A percentile compares a stretch with the other conserved stretches of the same genome.
These are phyloP conservation scores for Lasioglossum figueresi DNA, from an alignment of 2,888 invertebrate genomes.

Conservation along the genomic window DNA sequence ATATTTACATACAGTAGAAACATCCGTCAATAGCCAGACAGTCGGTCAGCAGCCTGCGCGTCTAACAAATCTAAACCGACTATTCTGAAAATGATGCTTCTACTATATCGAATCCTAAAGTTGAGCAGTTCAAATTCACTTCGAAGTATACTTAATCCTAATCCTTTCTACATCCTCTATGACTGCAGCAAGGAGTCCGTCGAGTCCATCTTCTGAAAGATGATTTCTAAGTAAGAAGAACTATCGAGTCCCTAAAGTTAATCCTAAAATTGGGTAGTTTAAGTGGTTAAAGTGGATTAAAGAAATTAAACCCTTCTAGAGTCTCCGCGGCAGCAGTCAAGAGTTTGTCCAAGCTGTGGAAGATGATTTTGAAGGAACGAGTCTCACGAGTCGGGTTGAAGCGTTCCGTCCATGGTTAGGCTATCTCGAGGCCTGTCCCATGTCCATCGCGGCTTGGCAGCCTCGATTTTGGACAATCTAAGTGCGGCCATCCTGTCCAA, in stretches of 20 bases:
- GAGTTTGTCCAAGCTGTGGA: no score
- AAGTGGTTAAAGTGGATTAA: no score
- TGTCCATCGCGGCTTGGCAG: constrained; percentile 34
- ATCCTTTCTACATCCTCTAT: no score
- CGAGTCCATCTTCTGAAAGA: no score
- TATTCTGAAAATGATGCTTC: neutral
- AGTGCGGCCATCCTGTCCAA: constrained; percentile 64
- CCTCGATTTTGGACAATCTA: constrained; percentile 59
- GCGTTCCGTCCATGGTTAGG: neutral
- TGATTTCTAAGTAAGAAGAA: no score
- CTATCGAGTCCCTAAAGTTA: no score
- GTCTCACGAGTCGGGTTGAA: neutral
- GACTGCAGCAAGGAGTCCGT: no score
- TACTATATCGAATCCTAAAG: neutral
- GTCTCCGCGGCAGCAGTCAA: neutral
- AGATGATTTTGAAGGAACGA: neutral
- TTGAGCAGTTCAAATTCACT: no score
- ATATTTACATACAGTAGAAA: constrained; percentile 6
- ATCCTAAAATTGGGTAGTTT: neutral
- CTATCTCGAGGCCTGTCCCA: neutral
- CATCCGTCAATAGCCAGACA: neutral
- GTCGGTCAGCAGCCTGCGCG: neutral
- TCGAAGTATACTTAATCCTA: no score
- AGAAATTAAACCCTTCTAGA: neutral
- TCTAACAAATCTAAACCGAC: neutral